Conservation (phyloP, 2,888 invertebrate genomes). For the Schizaphis graminum region DNA sequence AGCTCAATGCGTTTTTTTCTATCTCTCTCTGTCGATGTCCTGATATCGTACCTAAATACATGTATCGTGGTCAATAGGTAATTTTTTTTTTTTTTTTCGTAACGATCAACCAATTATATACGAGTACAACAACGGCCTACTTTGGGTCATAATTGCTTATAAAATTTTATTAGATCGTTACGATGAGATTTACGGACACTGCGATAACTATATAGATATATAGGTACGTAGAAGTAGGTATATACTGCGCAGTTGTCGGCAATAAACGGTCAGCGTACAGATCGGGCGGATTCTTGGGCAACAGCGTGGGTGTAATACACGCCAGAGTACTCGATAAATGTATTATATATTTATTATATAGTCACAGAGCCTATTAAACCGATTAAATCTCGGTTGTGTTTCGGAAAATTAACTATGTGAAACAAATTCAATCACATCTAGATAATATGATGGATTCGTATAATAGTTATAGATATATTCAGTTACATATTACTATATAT, state of each 20-base stretch:
- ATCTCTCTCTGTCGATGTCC: not conserved
- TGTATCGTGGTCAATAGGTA: not conserved
- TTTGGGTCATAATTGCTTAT: slow-evolving; percentile 12
- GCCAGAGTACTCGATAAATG: not conserved
- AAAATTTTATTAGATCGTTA: slow-evolving; percentile 35
- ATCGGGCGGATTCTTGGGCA: not conserved
- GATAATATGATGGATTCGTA: not conserved
- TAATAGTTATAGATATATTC: not conserved
- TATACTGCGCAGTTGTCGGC: not conserved
- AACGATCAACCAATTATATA: slow-evolving; percentile 28
- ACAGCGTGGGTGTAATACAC: not conserved
- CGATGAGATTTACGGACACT: not conserved
- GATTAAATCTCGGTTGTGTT: not conserved
- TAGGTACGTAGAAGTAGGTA: too few relatives aligned
- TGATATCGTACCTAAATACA: too few relatives aligned
- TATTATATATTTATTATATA: not conserved
- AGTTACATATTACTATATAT: not conserved
- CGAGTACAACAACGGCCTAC: not conserved
- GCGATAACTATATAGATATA: not conserved
- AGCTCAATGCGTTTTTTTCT: not conserved
- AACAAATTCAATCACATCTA: not conserved
- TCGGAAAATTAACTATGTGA: not conserved
- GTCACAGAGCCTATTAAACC: not conserved
- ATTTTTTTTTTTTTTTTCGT: not conserved
- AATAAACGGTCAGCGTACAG: not conserved